Base-by-base conservation (phyloP, 1,140 invertebrate genomes). In the Euschistus heros region DNA sequence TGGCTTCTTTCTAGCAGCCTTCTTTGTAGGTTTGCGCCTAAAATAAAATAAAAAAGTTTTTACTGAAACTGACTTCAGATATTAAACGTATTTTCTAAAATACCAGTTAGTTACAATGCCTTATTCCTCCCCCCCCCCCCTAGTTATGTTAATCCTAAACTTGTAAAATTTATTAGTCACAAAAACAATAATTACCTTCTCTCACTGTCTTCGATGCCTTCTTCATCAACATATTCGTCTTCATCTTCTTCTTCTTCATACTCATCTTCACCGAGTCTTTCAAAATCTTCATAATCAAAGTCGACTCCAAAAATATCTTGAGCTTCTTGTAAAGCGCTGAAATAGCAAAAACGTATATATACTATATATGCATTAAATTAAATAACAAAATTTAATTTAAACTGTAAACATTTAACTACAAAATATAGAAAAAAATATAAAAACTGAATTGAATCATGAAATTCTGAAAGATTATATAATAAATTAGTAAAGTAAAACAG, bases 241-340 rank as follows among this genome's bases (percentile, higher is more conserved):
- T 89, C 85, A 63, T 91, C 87, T 15, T 86, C 86, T 18, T 85
- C 84, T 52, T 91, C 89, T 67, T 94, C 91, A 72, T 92, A 89
- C 68, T 89, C 86, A 14, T 92, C 89, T 8, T 92, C 89, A 20
- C 86, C 91, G 76, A 90, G 92, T 73, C 91, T 89, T 33, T 87
- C 86, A 79, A 97, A 94, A 70, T 97, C 94, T 68, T 95, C 92
- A 76, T 91, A 97, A 76, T 99, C 95, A 79, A 98, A 98, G 75
- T 98, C 93, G 22, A 98, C 94, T 64, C 97, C 97, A 77, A 99
- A 99, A 69, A 98, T 97, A 74, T 99, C 97, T 77, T 98, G 94
- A 62, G 97, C 97, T 78, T 98, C 94, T 83, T 98, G 95, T 27
- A 98, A 77, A 0, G 92, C 90, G 6, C 89, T 91, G 74, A 47